Conservation (phyloP, 2,888 invertebrate species). For the Lobophora halterata region DNA sequence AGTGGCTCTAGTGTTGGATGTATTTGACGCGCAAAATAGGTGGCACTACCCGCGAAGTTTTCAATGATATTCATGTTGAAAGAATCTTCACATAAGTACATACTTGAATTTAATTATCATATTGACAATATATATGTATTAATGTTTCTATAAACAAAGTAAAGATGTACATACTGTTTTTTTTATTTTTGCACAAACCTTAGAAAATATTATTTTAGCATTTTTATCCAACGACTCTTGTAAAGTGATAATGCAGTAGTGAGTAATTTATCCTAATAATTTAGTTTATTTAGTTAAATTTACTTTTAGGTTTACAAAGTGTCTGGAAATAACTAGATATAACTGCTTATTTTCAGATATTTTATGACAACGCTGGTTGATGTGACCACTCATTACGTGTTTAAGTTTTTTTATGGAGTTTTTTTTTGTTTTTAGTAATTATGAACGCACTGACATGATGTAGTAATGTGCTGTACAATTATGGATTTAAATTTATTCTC, state of each 20-base stretch:
- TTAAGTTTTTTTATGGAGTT: constrained; percentile 36
- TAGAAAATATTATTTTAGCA: constrained; percentile 15
- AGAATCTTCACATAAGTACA: constrained; percentile 7
- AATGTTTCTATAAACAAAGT: constrained; percentile 2
- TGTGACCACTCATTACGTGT: constrained; percentile 57
- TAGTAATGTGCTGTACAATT: constrained; percentile 8
- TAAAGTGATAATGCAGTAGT: constrained; percentile 5
- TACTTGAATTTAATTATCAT: constrained; percentile 14
- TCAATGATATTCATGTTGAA: constrained; percentile 17
- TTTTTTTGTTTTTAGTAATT: constrained; percentile 14
- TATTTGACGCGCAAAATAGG: too few relatives aligned
- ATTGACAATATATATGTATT: constrained; percentile 7
- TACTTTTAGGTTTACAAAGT: constrained; percentile 2
- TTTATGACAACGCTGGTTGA: constrained; percentile 63
- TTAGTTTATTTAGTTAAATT: constrained; percentile 6
- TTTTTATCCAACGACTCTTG: constrained; percentile 14
- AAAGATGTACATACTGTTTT: constrained; percentile 15
- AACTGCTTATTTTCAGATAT: constrained; percentile 24
- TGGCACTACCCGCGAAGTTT: constrained; percentile 7
- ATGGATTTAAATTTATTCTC: constrained; percentile 8
- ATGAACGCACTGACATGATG: constrained; percentile 6
- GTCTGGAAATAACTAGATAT: constrained; percentile 1
- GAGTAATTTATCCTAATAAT: constrained; percentile 6
- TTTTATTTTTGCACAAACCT: constrained; percentile 22
- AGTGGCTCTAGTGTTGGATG: too few relatives aligned